phyloP scores from a whole-genome alignment of 2,797 vertebrate genomes.

The Masticophis lateralis region DNA sequence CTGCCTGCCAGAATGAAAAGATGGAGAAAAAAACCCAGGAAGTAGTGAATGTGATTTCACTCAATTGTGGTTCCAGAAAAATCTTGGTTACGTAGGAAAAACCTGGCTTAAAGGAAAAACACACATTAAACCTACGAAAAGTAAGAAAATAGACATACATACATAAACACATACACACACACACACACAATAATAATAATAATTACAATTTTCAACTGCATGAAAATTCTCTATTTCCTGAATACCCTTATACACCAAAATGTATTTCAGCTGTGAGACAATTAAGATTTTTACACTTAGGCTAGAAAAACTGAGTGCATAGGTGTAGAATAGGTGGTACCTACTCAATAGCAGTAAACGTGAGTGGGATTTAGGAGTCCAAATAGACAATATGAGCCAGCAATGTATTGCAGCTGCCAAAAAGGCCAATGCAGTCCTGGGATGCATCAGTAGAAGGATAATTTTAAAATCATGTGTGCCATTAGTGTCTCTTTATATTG shows the following conservation, averaged over 20 bases:
- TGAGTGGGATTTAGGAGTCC: background rate
- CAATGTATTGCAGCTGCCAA: background rate
- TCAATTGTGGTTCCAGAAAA: too few species aligned
- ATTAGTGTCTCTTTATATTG: background rate
- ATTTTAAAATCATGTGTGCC: background rate
- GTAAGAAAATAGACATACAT: too few species aligned
- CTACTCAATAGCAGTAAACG: background rate
- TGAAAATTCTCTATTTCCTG: background rate
- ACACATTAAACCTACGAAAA: too few species aligned
- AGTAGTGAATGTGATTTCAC: too few species aligned
- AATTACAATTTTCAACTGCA: background rate
- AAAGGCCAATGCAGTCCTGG: background rate
- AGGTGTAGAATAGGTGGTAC: background rate
- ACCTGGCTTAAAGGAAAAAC: too few species aligned
- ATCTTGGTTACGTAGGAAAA: too few species aligned
- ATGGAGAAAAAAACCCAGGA: too few species aligned
- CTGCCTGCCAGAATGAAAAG: too few species aligned
- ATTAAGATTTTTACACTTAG: background rate
- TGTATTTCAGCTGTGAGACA: background rate
- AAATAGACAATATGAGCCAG: background rate
- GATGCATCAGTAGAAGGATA: background rate
- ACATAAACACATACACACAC: too few species aligned
- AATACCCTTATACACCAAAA: background rate
- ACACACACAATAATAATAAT: too few species aligned
- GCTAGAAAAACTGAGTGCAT: background rate